Conservation (phyloP, 2,113 vertebrate genomes). For the Notothenia rossii region DNA sequence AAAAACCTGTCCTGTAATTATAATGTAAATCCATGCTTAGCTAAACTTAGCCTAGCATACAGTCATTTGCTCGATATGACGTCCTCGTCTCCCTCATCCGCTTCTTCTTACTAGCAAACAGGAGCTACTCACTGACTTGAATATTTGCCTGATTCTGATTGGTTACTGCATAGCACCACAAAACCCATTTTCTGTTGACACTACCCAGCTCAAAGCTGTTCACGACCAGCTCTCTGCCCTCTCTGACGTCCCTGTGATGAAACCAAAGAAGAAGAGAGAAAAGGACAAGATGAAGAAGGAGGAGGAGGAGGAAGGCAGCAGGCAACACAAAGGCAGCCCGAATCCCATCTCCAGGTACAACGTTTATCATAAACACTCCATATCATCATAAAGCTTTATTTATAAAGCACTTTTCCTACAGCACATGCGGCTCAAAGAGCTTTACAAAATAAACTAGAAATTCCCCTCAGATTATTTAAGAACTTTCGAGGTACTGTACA, state of each 20-base stretch:
- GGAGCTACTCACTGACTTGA: not conserved
- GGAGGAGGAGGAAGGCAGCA: slow-evolving; percentile 73
- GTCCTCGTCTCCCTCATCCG: too few relatives aligned
- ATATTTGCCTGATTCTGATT: not conserved
- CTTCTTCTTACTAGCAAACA: not conserved
- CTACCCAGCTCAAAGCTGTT: slow-evolving; percentile 89
- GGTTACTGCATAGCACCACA: not conserved
- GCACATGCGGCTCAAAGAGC: too few relatives aligned
- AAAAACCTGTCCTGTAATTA: not conserved
- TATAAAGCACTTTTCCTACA: too few relatives aligned
- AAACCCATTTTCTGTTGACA: not conserved
- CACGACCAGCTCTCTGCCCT: slow-evolving; percentile 91
- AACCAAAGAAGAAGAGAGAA: slow-evolving; percentile 93
- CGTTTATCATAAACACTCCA: too few relatives aligned
- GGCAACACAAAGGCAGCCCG: slow-evolving; percentile 83
- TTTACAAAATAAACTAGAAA: too few relatives aligned
- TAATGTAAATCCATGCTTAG: not conserved
- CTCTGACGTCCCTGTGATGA: slow-evolving; percentile 90
- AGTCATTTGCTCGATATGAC: not conserved
- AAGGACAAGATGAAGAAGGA: slow-evolving; percentile 81
- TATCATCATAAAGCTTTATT: too few relatives aligned
- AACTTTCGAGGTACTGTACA: too few relatives aligned
- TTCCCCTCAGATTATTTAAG: too few relatives aligned
- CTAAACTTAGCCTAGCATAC: not conserved
- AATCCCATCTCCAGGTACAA: slow-evolving; percentile 80